Base-by-base conservation (phyloP, 1,140 invertebrate species). In the Drosophila melanica region DNA sequence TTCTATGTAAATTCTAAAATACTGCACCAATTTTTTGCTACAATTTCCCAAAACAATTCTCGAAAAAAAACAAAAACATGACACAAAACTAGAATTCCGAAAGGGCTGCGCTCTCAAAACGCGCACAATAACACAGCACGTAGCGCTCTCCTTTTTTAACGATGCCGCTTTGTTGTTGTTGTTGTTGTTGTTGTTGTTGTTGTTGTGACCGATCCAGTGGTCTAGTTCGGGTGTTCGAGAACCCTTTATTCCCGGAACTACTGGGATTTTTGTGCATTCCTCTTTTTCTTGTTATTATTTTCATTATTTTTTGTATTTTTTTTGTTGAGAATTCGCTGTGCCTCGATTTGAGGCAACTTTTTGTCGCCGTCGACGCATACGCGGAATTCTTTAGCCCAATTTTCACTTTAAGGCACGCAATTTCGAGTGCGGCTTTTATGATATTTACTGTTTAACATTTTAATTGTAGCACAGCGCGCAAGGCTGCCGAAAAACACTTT, bases 371-470 rank as follows among this genome's bases (percentile, higher is more conserved):
- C 54, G 33, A 35, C 30, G 59, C 35, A 33, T 71, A 75, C 60
- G 45, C 60, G 60, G 75, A 74, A 75, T 58, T 57, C 41, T 64
- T 63, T 50, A 54, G 14, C 45, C 48, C 58, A 39, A 51, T 79
- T 72, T 81, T 85, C 74, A 14, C 23, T 33, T 50, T 67, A 79
- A 81, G 45, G 47, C 64, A 57, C 60, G 62, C 54, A 69, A 66
- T 77, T 81, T 55, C 57, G 18, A n/a, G 23, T 42, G n/a, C 72
- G 20, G 41, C 60, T 70, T 87, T 89, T 89, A 89, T 50, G 77
- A 80, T 66, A 73, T 73, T 75, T 89, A 80, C 79, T 84, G 80
- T 89, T 89, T 89, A 89, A 89, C 84, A 89, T 89, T 89, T 89
- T 89, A 89, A 89, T 89, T 89, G 84, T 89, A 77, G 64, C 84